Conservation (phyloP, 2,797 vertebrate genomes). For the Aulostomus chinensis region DNA sequence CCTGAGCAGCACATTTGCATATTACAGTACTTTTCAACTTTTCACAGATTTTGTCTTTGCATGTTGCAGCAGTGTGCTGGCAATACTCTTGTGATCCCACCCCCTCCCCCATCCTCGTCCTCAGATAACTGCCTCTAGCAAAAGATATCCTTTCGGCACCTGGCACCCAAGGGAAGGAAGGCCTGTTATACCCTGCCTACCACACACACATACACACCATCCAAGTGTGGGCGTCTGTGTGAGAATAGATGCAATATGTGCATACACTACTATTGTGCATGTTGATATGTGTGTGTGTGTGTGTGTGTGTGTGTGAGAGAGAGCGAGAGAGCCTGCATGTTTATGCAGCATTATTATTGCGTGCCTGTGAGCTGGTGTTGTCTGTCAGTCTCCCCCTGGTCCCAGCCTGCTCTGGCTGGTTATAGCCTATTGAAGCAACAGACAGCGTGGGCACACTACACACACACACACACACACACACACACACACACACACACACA, state of each 20-base stretch:
- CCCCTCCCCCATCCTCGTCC: constrained; percentile 44
- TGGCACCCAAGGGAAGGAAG: constrained; percentile 64
- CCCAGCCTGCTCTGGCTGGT: constrained; percentile 67
- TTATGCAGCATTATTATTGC: constrained; percentile 59
- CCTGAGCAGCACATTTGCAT: constrained; percentile 14
- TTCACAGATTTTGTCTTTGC: constrained; percentile 47
- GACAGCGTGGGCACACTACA: constrained; percentile 63
- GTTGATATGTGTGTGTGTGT: constrained; percentile 22
- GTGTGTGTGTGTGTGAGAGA: constrained; percentile 10
- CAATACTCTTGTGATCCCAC: constrained; percentile 40
- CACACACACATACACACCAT: constrained; percentile 11
- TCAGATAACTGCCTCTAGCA: constrained; percentile 76
- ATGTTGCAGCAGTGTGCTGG: constrained; percentile 54
- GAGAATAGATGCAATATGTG: constrained; percentile 18
- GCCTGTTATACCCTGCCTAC: constrained; percentile 49
- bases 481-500: constrained; percentile 36
- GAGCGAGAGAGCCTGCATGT: too few species aligned
- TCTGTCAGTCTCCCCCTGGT: constrained; percentile 67
- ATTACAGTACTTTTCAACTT: constrained; percentile 10
- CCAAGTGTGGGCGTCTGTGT: constrained; percentile 24
- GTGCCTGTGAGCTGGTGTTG: constrained; percentile 69
- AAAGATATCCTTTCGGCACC: constrained; percentile 75
- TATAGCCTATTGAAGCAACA: constrained; percentile 72
- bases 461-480: constrained; percentile 42
- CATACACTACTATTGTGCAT: constrained; percentile 36